A percentile compares a stretch with the other conserved stretches of the same genome.
These are phyloP conservation scores for Eurytoma californica DNA, from an alignment of 2,888 invertebrate genomes.

Conservation along the genomic window DNA sequence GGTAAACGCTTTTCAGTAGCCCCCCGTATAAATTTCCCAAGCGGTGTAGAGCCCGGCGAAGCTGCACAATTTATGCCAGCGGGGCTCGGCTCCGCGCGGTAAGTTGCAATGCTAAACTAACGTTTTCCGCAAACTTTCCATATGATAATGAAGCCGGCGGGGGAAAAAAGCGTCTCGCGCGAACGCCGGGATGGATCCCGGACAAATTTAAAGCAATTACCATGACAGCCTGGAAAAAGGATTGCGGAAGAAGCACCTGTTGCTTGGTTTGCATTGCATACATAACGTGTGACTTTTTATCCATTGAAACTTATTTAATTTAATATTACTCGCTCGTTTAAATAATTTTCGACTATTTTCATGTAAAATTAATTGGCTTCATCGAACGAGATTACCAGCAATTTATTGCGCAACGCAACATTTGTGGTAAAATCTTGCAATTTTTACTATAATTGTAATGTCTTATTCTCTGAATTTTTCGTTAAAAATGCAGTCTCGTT, in stretches of 20 bases:
- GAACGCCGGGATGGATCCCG: background rate
- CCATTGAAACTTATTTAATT: background rate
- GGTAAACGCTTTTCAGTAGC: background rate
- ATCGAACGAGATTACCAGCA: too few species aligned
- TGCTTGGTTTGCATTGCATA: background rate
- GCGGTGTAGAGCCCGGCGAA: background rate
- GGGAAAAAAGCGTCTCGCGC: background rate
- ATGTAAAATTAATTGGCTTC: too few species aligned
- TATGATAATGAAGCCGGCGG: slow-evolving; percentile 12
- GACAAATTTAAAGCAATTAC: slow-evolving; percentile 15
- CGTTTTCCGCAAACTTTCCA: slow-evolving; percentile 18
- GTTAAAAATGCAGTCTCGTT: too few species aligned
- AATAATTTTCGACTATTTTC: too few species aligned
- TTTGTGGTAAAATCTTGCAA: too few species aligned
- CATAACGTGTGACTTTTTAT: background rate
- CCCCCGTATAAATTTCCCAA: background rate
- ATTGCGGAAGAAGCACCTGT: slow-evolving; percentile 8
- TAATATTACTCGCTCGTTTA: too few species aligned
- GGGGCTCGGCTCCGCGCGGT: background rate
- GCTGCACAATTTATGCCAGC: slow-evolving; percentile 1
- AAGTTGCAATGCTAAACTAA: too few species aligned
- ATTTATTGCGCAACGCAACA: too few species aligned
- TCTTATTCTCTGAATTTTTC: too few species aligned
- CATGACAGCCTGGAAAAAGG: background rate
- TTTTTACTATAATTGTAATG: too few species aligned